Conservation (phyloP, 2,888 invertebrate species). For the Rotaria sp. region DNA sequence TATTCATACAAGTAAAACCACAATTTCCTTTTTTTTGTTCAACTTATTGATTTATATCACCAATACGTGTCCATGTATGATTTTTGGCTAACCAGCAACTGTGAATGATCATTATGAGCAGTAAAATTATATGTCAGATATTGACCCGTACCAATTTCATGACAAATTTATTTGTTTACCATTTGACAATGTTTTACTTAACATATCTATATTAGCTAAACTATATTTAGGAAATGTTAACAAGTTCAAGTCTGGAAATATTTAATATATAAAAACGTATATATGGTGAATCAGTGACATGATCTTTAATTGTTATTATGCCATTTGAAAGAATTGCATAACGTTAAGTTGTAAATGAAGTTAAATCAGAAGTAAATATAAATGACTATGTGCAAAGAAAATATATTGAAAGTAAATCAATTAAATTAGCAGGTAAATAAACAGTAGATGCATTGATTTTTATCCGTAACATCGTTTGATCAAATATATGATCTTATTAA, state of each 20-base stretch:
- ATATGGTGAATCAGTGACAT: not conserved
- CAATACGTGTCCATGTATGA: constrained; percentile 29
- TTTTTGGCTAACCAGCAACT: constrained; percentile 23
- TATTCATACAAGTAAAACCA: constrained; percentile 29
- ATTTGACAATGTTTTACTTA: constrained; percentile 19
- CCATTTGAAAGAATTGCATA: not conserved
- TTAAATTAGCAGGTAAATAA: not conserved
- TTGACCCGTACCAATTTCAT: not conserved
- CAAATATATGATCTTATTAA: not conserved
- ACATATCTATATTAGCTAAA: not conserved
- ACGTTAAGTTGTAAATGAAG: not conserved
- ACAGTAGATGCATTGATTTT: not conserved
- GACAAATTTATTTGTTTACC: not conserved
- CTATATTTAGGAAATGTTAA: not conserved
- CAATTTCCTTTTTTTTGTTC: constrained; percentile 17
- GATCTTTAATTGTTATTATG: not conserved
- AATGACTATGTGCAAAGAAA: not conserved
- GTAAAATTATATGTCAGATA: constrained; percentile 10
- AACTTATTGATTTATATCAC: constrained; percentile 34
- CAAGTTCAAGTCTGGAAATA: no score
- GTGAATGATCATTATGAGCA: constrained; percentile 33
- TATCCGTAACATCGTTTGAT: not conserved
- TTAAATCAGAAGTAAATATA: not conserved
- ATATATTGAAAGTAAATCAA: not conserved
- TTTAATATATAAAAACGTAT: not conserved